phyloP scores from a whole-genome alignment of 2,113 vertebrate genomes.

The Urocolius indicus region DNA sequence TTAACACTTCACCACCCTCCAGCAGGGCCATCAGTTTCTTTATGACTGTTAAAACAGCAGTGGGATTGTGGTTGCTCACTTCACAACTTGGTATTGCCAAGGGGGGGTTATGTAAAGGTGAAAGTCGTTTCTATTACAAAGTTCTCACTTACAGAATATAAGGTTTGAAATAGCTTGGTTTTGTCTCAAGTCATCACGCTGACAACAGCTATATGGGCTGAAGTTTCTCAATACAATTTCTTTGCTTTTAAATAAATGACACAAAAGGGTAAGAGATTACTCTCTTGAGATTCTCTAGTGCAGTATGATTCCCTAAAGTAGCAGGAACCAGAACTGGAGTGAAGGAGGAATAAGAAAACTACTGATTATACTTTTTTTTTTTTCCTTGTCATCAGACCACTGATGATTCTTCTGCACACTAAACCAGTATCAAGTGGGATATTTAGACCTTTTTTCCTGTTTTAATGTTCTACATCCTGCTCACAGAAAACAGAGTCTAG shows the following conservation, averaged over 20 bases:
- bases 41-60: background rate
- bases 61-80: background rate
- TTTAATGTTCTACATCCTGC: background rate
- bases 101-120: background rate
- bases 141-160: background rate
- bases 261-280: background rate
- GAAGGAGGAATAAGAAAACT: background rate
- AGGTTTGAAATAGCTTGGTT: background rate
- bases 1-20: slow-evolving; percentile 36
- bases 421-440: background rate
- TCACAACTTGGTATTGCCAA: background rate
- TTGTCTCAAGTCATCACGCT: background rate
- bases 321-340: background rate
- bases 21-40: background rate
- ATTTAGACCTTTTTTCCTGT: background rate
- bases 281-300: background rate
- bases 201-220: background rate
- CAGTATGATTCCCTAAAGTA: background rate
- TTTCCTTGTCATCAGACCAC: background rate
- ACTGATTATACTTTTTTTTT: background rate
- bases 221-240: background rate
- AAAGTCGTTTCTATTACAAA: background rate
- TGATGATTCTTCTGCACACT: background rate
- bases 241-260: background rate
- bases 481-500: background rate